Base-by-base conservation (phyloP, 1,140 invertebrate species). In the Cydia splendana region DNA sequence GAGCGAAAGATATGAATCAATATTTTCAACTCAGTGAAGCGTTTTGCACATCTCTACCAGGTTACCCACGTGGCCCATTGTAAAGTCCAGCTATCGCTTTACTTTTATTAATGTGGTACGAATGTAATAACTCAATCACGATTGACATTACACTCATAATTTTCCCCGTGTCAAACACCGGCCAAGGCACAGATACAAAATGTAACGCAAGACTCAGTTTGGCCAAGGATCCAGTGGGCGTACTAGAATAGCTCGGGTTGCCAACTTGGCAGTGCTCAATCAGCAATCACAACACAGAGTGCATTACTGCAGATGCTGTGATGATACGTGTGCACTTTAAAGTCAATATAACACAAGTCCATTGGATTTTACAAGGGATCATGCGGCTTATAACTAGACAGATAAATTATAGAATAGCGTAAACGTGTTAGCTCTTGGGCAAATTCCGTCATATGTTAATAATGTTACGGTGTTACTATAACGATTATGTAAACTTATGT, bases 231-330 rank as follows among this genome's bases (percentile, higher is more conserved):
- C 12, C 65, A 38, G 62, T 75, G n/a, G 38, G 75, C 34, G 42
- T 65, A 38, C 74, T n/a, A 75, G 62, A 79, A 76, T 79, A 79
- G 57, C 67, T 20, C 53, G 53, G 15, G 15, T 24, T 62, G 57
- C 18, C 4, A 62, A 69, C 38, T 79, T 74, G 74, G 78, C 80
- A 77, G 69, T 28, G 74, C 13, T 84, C 82, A 80, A 77, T 84
- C 79, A 84, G 79, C 79, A 77, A 74, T 77, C 79, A 80, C 65
- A 80, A 77, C 75, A 77, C 75, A 62, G 57, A 62, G 57, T 62
- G 57, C 57, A 62, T 53, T 53, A 62, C 57, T 62, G 57, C 57
- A 62, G 57, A 62, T 62, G 20, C 57, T 18, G n/a, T 53, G 57
- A 62, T 62, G 57, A 62, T 62, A 62, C 57, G 7, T 57, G 18